Percentiles rank a stretch among this genome's conserved stretches.
These are phyloP conservation scores for Hetaerina americana DNA, from an alignment of 1,140 invertebrate genomes.

Conservation along the genomic window DNA sequence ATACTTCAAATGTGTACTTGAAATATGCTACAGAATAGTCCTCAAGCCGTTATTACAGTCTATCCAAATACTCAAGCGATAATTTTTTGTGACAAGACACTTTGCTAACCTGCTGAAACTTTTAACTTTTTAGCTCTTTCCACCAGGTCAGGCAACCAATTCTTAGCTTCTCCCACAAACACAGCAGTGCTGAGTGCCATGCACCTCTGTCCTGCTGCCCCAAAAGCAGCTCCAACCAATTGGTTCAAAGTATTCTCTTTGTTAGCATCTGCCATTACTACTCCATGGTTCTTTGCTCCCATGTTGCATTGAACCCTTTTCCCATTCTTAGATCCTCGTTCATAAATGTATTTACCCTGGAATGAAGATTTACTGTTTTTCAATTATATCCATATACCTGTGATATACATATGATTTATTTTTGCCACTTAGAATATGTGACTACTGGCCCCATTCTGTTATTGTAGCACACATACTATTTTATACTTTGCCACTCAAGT, in stretches of 20 bases:
- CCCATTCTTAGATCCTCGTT: slow-evolving; percentile 72
- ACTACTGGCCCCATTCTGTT: no score
- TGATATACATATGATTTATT: no score
- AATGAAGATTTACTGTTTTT: no score
- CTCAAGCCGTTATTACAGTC: no score
- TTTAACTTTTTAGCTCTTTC: slow-evolving; percentile 77
- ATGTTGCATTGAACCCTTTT: slow-evolving; percentile 98
- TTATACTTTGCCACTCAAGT: no score
- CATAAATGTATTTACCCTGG: slow-evolving; percentile 91
- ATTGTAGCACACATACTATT: no score
- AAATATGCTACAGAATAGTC: no score
- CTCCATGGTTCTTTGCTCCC: slow-evolving; percentile 98
- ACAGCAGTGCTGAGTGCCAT: slow-evolving; percentile 97
- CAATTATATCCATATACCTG: no score
- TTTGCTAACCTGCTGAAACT: slow-evolving; percentile 67
- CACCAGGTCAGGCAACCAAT: slow-evolving; percentile 91
- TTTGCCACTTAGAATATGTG: no score
- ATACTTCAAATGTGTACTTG: background rate
- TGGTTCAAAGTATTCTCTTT: slow-evolving; percentile 93
- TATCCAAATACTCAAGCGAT: no score
- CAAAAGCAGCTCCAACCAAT: slow-evolving; percentile 91
- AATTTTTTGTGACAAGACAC: no score
- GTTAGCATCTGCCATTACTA: slow-evolving; percentile 94
- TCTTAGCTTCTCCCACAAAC: slow-evolving; percentile 85
- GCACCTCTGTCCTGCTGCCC: slow-evolving; percentile 86